Evolutionary conservation across 2,797 vertebrate species (phyloP).

Genomic region (Rhinoraja longicauda): DNA sequence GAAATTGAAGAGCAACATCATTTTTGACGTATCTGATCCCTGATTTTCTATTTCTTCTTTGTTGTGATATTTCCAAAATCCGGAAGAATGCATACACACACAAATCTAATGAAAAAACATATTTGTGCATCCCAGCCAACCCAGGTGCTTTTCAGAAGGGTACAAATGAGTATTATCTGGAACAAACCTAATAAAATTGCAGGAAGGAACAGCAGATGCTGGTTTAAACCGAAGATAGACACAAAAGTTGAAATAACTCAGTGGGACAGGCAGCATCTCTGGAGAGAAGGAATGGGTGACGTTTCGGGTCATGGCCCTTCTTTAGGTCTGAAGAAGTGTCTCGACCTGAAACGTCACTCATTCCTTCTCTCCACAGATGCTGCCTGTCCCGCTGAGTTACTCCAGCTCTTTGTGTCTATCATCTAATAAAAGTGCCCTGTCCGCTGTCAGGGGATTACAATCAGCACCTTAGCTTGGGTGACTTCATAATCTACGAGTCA

Average conservation of each 20-base stretch:
- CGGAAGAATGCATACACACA: background rate
- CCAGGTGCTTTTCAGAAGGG: background rate
- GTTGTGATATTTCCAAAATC: background rate
- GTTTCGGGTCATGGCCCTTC: no score
- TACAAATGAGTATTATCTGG: background rate
- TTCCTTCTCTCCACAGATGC: no score
- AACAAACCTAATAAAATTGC: background rate
- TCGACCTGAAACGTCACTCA: no score
- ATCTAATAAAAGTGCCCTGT: background rate
- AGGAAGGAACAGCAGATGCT: no score
- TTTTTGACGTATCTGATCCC: background rate
- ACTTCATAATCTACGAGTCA: background rate
- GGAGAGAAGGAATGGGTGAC: no score
- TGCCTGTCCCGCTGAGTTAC: no score
- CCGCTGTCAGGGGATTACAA: background rate
- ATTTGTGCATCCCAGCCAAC: background rate
- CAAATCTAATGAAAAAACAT: background rate
- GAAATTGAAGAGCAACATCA: background rate
- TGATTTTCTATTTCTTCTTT: background rate
- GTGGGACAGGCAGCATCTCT: no score
- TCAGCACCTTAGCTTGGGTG: background rate
- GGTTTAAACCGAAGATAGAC: no score
- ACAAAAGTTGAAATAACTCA: no score
- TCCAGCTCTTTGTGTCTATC: no score
- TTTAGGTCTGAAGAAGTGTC: no score